Percentiles rank a stretch among this genome's conserved stretches.
Conservation (phyloP, 2,797 vertebrate genomes). For the Buphagus erythrorhynchus region DNA sequence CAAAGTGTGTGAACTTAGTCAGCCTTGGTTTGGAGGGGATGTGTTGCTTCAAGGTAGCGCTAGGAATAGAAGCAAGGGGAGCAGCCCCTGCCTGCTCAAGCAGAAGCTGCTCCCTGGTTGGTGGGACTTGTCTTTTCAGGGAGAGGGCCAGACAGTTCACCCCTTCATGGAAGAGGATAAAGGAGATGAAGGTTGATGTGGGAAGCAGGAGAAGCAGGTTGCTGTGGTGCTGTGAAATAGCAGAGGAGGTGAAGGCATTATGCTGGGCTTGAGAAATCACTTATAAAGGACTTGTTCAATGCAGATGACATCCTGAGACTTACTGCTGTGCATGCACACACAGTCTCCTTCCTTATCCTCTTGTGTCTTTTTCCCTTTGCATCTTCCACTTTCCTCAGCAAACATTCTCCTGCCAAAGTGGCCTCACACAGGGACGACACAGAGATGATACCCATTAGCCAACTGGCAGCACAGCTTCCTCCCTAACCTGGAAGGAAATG, state of each 20-base stretch:
- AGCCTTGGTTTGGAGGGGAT: neutral
- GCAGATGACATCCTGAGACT: neutral
- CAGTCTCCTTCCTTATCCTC: neutral
- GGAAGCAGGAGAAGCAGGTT: neutral
- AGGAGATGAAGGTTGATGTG: neutral
- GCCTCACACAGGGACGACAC: neutral
- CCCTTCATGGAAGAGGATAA: neutral
- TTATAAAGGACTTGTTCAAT: neutral
- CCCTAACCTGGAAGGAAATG: neutral
- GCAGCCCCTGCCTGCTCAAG: neutral
- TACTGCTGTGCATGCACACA: rapidly evolving
- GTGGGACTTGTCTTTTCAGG: neutral
- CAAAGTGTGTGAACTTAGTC: neutral
- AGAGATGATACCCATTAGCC: neutral
- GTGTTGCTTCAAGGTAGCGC: neutral
- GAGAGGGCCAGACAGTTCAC: neutral
- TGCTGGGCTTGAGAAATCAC: neutral
- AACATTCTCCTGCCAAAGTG: neutral
- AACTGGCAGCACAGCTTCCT: neutral
- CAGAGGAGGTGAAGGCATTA: neutral
- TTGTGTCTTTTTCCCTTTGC: neutral
- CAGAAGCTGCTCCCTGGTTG: neutral
- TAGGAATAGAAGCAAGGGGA: neutral
- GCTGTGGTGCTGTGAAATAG: neutral
- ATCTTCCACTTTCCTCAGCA: neutral